Evolutionary conservation across 35 echinoderm and acorn worm species (phyloP).

Genomic region (Heliocidaris tuberculata): DNA sequence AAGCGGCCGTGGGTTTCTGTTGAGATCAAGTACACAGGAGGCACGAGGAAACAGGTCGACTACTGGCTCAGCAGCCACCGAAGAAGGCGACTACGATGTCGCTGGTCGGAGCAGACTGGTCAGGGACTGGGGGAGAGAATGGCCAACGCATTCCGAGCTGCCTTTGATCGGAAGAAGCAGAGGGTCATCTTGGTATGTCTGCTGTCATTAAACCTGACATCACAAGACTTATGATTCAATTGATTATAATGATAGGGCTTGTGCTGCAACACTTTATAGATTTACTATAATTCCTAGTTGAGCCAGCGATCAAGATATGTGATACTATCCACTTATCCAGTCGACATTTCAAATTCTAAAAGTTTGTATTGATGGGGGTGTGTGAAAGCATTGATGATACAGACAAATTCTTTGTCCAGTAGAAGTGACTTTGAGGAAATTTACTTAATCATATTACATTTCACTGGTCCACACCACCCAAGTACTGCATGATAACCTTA

Average conservation of each 20-base stretch:
- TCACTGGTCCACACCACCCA: neutral
- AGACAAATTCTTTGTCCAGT: too few species aligned
- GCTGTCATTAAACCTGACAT: neutral
- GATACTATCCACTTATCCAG: too few species aligned
- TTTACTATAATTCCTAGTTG: too few species aligned
- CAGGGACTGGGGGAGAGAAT: slow-evolving; percentile 74
- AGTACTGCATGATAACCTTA: neutral
- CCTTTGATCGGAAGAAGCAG: slow-evolving; percentile 62
- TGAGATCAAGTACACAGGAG: slow-evolving; percentile 67
- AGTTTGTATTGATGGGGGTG: too few species aligned
- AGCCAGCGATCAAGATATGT: too few species aligned
- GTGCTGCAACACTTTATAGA: too few species aligned
- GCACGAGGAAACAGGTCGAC: slow-evolving; percentile 56
- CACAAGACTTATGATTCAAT: too few species aligned
- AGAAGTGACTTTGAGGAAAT: too few species aligned
- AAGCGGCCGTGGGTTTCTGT: slow-evolving; percentile 11
- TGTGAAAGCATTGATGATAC: too few species aligned
- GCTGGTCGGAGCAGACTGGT: slow-evolving; percentile 68
- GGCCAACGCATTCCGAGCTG: slow-evolving; percentile 64
- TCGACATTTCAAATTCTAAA: too few species aligned
- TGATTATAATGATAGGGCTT: too few species aligned
- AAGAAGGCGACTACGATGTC: slow-evolving; percentile 43
- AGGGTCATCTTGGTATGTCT: slow-evolving; percentile 68
- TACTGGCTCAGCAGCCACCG: slow-evolving; percentile 76
- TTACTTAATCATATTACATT: too few species aligned